Evolutionary conservation across 1,140 invertebrate species (phyloP), one percentile per base, ranked within the genome.

Genomic region (Cephus cinctus): DNA sequence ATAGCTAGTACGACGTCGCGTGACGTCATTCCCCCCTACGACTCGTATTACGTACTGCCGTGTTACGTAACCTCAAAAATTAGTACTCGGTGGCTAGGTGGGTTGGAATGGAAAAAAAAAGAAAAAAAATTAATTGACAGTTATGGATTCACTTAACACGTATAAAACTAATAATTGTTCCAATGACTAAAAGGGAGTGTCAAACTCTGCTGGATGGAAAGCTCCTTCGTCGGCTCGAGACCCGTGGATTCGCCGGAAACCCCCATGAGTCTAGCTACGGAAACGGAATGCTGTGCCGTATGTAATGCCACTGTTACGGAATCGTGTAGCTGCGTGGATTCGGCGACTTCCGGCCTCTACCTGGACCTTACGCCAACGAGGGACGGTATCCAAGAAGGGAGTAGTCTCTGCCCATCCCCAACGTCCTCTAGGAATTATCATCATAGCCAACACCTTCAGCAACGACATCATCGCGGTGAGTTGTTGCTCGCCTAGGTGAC

Each of bases 191-290:
- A 77, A 64, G 78, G 78, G 54, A 78, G 79, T 55, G 71, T 73
- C 47, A 77, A 77, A 52, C 65, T 82, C 54, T 91, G 89, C 68
- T 94, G 92, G 92, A 80, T 94, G 68, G 92, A 94, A 71, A 93
- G 89, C 74, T 92, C 89, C 48, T 94, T 94, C 76, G 90, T 94
- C 51, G 86, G 91, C 52, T 87, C 85, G 55, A 84, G 88, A 59
- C 90, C 89, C 5, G 74, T 92, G 58, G 89, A 92, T 52, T 90
- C 89, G 25, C 90, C 88, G 9, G 86, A 89, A 73, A 92, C 88
- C 47, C 89, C 89, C 20, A 79, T 87, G 50, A 85, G 77, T 52
- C 69, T 69, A 69, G 70, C 78, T 65, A 65, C 79, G 69, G 58
- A 80, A 74, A 66, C 80, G 78, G 62, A 82, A 65, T 58, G 79